Percentiles rank a stretch among this genome's conserved stretches.
These are phyloP conservation scores for Calephelis nemesis DNA, from an alignment of 1,140 invertebrate genomes.

Conservation along the genomic window DNA sequence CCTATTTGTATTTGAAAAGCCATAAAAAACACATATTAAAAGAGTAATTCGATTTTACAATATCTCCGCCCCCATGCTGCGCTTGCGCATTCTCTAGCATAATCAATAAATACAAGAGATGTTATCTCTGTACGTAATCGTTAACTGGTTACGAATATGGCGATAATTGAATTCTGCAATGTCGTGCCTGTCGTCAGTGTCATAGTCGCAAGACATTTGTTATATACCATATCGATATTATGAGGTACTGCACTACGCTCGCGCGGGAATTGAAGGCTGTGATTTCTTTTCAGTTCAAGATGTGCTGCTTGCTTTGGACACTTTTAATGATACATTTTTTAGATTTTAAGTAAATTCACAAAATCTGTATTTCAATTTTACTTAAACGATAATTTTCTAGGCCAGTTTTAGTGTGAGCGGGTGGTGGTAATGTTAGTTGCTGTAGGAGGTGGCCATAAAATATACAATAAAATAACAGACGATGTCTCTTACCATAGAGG, in stretches of 20 bases:
- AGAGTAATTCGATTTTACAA: conserved; percentile 18
- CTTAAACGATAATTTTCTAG: no score
- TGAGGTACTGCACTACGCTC: neutral
- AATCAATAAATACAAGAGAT: conserved; percentile 21
- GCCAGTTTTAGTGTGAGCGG: no score
- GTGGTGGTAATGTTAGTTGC: no score
- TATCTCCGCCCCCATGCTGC: conserved; percentile 20
- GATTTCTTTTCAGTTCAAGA: neutral
- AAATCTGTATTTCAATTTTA: no score
- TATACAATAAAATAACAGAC: no score
- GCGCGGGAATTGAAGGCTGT: neutral
- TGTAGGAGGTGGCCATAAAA: no score
- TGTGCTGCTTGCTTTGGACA: neutral
- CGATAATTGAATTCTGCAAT: conserved; percentile 23
- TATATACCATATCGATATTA: no score
- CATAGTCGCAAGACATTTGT: neutral
- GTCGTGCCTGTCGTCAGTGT: neutral
- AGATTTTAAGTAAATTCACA: no score
- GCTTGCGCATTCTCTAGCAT: conserved; percentile 4
- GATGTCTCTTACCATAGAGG: no score
- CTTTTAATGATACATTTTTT: no score
- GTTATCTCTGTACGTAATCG: conserved; percentile 20
- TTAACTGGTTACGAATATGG: conserved; percentile 11
- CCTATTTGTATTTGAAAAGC: conserved; percentile 8
- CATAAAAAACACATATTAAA: conserved; percentile 20